Base-by-base conservation (phyloP, 37 sponge, comb jelly and placozoan genomes). In the Tethya wilhelma region DNA sequence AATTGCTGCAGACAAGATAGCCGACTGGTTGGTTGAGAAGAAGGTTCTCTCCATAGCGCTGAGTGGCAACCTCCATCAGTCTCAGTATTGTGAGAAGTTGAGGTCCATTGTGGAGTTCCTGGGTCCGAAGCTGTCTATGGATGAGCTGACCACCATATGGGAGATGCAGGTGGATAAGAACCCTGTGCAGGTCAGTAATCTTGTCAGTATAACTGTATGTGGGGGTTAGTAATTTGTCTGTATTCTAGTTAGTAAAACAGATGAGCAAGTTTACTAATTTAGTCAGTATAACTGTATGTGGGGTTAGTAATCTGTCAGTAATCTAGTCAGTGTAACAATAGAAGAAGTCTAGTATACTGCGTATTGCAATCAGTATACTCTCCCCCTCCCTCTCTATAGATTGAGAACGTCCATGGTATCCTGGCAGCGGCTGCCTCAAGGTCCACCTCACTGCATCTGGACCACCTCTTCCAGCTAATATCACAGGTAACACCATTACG, bases 31-130 rank as follows among this genome's bases (percentile, higher is more conserved):
- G 67, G 74, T 88, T 2, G 59, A 33, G 33, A 90, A 96, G 63
- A 89, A 90, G 53, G 89, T 96, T 26, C 81, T 96, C 23, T 91
- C 94, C 59, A 96, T 93, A 44, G 94, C 97, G 31, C 66, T 96
- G 31, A 82, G 77, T 73, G 96, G 97, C 9, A 96, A 98, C 74
- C 92, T 98, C 29, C 99, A 98, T 59, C 99, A 98, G 44, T 69
- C 89, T 1, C 99, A 98, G 74, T 98, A 98, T 73, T 90, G 92
- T 42, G 94, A 96, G 32, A 96, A 96, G 64, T 56, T 98, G 43
- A 88, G 76, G 83, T 89, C 85, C 34, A 91, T 98, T 30, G 85
- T 96, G 8, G 99, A 98, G 88, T 88, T 96, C 41, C 60, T 98
- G 20, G 96, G 94, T 3, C 40, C 83, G n/a, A 60, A 86, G 23